A percentile compares a stretch with the other conserved stretches of the same genome.
phyloP scores from a whole-genome alignment of 1,140 invertebrate genomes.

The Rhopalosiphum padi region DNA sequence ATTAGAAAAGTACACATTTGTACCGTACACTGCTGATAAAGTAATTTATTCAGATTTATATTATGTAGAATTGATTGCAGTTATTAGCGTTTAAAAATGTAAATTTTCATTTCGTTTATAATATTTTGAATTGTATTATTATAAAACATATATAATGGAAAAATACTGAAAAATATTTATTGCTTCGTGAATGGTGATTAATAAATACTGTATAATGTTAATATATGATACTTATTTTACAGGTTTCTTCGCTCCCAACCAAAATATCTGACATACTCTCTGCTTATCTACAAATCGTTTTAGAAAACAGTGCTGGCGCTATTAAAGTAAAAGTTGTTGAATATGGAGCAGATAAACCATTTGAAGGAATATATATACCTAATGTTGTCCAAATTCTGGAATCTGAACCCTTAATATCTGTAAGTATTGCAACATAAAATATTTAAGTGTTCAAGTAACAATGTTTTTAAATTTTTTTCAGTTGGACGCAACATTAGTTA shows the following conservation, averaged over 20 bases:
- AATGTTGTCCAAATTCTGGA: constrained; percentile 69
- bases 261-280: constrained; percentile 68
- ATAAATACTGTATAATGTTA: too few relatives aligned
- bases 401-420: constrained; percentile 72
- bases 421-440: constrained; percentile 60
- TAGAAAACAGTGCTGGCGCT: constrained; percentile 80
- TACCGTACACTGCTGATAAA: constrained; percentile 78
- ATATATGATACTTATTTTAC: background rate
- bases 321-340: constrained; percentile 80
- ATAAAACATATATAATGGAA: too few relatives aligned
- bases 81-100: too few relatives aligned
- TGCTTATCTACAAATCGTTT: constrained; percentile 74
- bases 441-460: too few relatives aligned
- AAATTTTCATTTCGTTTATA: too few relatives aligned
- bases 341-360: constrained; percentile 70
- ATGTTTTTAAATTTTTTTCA: constrained; percentile 57
- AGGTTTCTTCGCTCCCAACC: constrained; percentile 19
- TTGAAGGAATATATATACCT: constrained; percentile 72
- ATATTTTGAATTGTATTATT: too few relatives aligned
- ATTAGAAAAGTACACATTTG: constrained; percentile 82
- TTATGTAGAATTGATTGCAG: background rate
- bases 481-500: constrained; percentile 63
- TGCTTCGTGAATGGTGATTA: too few relatives aligned
- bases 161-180: too few relatives aligned
- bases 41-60: constrained; percentile 59